Evolutionary conservation across 2,797 vertebrate species (phyloP).

Genomic region (Ficedula albicollis): DNA sequence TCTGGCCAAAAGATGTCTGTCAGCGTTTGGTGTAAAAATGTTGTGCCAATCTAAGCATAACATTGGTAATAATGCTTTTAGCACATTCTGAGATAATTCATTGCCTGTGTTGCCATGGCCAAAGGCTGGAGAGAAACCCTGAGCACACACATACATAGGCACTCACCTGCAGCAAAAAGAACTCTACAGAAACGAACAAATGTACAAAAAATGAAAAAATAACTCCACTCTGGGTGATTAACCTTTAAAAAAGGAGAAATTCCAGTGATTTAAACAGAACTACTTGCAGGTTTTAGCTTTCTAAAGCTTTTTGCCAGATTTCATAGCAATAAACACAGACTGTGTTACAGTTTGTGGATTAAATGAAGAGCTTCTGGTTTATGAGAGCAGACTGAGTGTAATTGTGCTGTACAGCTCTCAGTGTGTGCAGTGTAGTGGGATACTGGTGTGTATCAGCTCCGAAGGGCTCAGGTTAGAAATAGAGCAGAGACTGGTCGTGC

Average conservation of each 20-base stretch:
- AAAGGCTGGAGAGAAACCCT: neutral
- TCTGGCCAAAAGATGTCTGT: neutral
- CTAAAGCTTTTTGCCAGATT: neutral
- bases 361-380: neutral
- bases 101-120: neutral
- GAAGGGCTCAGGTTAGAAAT: accelerated
- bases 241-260: neutral
- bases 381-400: neutral
- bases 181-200: neutral
- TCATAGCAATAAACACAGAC: neutral
- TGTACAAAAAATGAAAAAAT: neutral
- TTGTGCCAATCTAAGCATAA: neutral
- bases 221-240: neutral
- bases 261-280: neutral
- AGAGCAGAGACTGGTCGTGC: neutral
- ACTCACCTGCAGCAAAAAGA: neutral
- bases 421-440: neutral
- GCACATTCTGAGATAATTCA: neutral
- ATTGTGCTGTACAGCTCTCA: neutral
- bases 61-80: neutral
- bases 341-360: neutral
- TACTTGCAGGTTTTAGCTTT: neutral
- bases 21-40: neutral
- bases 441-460: neutral
- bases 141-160: no score